Evolutionary conservation across 2,113 vertebrate species (phyloP).

Genomic region (Gobio gobio): DNA sequence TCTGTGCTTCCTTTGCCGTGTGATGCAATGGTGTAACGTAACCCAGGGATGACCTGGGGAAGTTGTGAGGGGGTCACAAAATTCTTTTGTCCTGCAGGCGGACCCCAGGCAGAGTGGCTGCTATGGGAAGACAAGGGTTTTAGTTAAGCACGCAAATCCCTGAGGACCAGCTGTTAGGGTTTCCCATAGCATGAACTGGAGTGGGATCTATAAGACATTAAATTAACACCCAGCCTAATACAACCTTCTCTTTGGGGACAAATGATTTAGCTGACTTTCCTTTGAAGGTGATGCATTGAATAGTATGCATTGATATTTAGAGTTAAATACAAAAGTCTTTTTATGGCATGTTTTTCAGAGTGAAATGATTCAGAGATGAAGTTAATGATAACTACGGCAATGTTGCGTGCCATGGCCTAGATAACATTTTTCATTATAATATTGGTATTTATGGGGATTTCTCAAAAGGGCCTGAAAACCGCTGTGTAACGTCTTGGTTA

Average conservation of each 20-base stretch:
- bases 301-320: neutral
- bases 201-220: slow-evolving; percentile 45
- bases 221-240: slow-evolving; percentile 41
- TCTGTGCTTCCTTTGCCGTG: slow-evolving; percentile 44
- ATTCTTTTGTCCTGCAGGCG: slow-evolving; percentile 59
- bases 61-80: slow-evolving; percentile 63
- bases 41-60: slow-evolving; percentile 54
- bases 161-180: slow-evolving; percentile 53
- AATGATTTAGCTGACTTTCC: slow-evolving; percentile 60
- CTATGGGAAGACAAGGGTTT: slow-evolving; percentile 65
- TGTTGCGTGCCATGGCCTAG: neutral
- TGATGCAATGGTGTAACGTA: slow-evolving; percentile 55
- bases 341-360: neutral
- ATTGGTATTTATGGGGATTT: slow-evolving; percentile 11
- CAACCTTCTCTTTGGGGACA: slow-evolving; percentile 62
- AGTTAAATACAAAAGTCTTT: neutral
- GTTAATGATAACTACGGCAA: neutral
- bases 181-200: slow-evolving; percentile 63
- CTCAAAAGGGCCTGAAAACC: neutral
- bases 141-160: slow-evolving; percentile 53
- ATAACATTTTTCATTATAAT: neutral
- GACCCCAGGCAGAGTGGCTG: slow-evolving; percentile 51
- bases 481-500: neutral
- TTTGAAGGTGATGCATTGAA: neutral
- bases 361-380: neutral